phyloP scores from a whole-genome alignment of 2,888 invertebrate genomes.

The Acleris sparsana region DNA sequence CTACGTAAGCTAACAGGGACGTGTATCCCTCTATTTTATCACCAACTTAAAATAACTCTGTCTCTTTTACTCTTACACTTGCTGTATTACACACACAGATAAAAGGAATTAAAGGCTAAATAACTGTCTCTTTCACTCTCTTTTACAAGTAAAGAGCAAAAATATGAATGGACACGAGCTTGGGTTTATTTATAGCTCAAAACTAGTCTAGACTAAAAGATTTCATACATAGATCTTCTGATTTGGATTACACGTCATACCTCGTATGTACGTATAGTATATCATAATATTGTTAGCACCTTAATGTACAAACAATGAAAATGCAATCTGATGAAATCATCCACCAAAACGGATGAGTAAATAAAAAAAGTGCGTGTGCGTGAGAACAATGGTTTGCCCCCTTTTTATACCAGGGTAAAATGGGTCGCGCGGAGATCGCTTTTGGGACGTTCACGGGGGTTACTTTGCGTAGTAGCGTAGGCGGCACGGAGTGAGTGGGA shows the following conservation, averaged over 20 bases:
- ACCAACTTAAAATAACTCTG: slow-evolving; percentile 12
- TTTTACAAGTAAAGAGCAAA: slow-evolving; percentile 1
- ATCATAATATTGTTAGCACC: too few species aligned
- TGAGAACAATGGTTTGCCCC: slow-evolving; percentile 84
- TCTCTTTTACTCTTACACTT: slow-evolving; percentile 21
- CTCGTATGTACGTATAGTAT: too few species aligned
- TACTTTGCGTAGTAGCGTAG: slow-evolving; percentile 45
- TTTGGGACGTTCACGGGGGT: slow-evolving; percentile 51
- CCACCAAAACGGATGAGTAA: slow-evolving; percentile 32
- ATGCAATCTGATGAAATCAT: background rate
- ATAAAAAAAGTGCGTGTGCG: slow-evolving; percentile 81
- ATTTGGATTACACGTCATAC: background rate
- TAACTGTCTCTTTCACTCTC: slow-evolving; percentile 18
- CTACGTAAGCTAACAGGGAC: background rate
- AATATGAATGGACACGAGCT: background rate
- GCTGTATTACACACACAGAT: slow-evolving; percentile 1
- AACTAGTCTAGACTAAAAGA: background rate
- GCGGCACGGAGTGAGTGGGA: slow-evolving; percentile 38
- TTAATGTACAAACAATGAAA: background rate
- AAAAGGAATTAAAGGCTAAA: background rate
- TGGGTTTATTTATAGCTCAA: background rate
- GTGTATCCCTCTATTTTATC: slow-evolving; percentile 18
- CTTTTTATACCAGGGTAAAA: slow-evolving; percentile 82
- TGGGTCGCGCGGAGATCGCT: slow-evolving; percentile 64
- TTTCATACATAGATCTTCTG: background rate